Conservation (phyloP, 2,797 vertebrate genomes). For the Nasua narica region DNA sequence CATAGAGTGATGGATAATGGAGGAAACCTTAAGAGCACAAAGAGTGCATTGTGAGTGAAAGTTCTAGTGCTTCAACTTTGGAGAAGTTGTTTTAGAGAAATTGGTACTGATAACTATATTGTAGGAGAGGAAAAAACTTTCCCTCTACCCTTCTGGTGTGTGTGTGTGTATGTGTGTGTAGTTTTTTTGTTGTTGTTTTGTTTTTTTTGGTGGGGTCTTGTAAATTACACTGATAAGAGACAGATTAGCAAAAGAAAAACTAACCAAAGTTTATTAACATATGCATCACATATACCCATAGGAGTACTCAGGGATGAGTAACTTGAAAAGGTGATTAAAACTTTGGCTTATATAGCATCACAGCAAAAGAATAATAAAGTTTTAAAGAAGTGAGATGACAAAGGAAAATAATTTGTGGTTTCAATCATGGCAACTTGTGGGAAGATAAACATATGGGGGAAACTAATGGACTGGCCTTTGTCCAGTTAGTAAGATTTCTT, state of each 20-base stretch:
- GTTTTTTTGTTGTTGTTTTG: no score
- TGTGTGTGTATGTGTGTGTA: no score
- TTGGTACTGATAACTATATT: background rate
- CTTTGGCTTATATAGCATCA: background rate
- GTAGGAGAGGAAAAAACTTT: background rate
- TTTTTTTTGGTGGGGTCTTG: background rate
- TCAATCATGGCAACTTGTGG: background rate
- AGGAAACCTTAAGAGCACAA: background rate
- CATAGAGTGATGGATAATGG: background rate
- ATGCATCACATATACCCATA: background rate
- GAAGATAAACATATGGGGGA: background rate
- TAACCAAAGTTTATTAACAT: background rate
- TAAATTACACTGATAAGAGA: background rate
- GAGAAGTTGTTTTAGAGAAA: background rate
- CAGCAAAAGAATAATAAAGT: background rate
- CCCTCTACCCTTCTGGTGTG: background rate
- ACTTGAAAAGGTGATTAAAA: background rate
- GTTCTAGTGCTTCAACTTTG: background rate
- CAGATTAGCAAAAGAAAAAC: background rate
- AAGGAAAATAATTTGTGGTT: background rate
- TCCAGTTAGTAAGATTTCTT: background rate
- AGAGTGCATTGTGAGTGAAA: background rate
- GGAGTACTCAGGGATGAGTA: background rate
- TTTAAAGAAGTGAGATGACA: background rate
- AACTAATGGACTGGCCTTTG: background rate